These are phyloP conservation scores for Drosophila teissieri DNA, from an alignment of 1,140 invertebrate genomes.

Conservation along the genomic window DNA sequence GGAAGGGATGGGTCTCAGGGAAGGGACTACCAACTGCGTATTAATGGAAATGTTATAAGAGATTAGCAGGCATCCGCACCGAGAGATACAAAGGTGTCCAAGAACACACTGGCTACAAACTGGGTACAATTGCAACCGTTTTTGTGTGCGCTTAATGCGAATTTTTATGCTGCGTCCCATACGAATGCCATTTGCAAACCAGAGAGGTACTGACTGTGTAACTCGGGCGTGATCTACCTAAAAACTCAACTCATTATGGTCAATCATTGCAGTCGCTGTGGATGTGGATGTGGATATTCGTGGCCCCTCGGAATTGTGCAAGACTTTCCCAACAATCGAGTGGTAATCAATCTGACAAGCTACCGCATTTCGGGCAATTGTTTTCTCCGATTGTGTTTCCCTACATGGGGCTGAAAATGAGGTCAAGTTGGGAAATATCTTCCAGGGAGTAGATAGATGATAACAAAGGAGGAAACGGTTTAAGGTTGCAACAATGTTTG, in stretches of 20 bases:
- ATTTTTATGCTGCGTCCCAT: constrained; percentile 66
- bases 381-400: constrained; percentile 41
- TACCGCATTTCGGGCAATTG: constrained; percentile 58
- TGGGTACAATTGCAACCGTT: constrained; percentile 72
- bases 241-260: constrained; percentile 69
- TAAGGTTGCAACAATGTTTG: constrained; percentile 33
- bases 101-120: constrained; percentile 54
- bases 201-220: constrained; percentile 18
- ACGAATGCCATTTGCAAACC: constrained; percentile 57
- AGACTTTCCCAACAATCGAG: constrained; percentile 55
- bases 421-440: constrained; percentile 27
- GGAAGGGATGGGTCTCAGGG: constrained; percentile 12
- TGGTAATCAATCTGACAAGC: constrained; percentile 62
- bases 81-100: constrained; percentile 17
- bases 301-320: constrained; percentile 15
- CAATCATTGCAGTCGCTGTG: constrained; percentile 44
- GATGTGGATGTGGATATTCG: constrained; percentile 38
- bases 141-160: constrained; percentile 74
- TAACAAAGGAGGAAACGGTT: constrained; percentile 24
- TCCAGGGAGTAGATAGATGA: constrained; percentile 4
- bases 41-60: constrained; percentile 81
- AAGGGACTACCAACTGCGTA: constrained; percentile 70
- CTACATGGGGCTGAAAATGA: constrained; percentile 58
- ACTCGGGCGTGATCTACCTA: constrained; percentile 71
- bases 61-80: constrained; percentile 63